Percentiles rank a stretch among this genome's conserved stretches.
These are phyloP conservation scores for Aproaerema taeniolella DNA, from an alignment of 2,888 invertebrate species.

Conservation along the genomic window DNA sequence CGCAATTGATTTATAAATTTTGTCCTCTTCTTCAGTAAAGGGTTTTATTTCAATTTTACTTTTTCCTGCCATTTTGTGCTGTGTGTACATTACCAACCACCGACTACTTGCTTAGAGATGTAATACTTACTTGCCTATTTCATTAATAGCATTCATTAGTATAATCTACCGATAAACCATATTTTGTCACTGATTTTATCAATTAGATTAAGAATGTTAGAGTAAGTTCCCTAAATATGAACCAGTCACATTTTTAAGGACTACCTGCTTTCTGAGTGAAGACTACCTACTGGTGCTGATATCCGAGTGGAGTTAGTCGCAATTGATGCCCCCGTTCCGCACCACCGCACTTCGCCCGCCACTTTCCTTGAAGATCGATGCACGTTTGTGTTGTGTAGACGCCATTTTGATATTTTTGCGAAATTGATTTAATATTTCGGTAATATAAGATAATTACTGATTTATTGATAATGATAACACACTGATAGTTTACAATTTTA, in stretches of 20 bases:
- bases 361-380: not conserved
- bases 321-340: not conserved
- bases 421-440: constrained; percentile 1
- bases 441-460: not conserved
- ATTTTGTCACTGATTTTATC: too few relatives aligned
- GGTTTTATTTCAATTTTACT: too few relatives aligned
- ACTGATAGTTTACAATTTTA: not conserved
- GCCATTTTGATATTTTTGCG: constrained; percentile 3
- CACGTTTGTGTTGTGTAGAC: not conserved
- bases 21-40: too few relatives aligned
- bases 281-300: not conserved
- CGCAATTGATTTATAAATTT: too few relatives aligned
- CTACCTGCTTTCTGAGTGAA: too few relatives aligned
- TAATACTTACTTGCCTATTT: too few relatives aligned
- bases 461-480: not conserved
- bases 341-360: not conserved
- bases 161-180: too few relatives aligned
- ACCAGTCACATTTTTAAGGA: constrained; percentile 6
- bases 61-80: too few relatives aligned
- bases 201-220: too few relatives aligned
- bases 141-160: too few relatives aligned
- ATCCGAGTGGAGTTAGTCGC: not conserved
- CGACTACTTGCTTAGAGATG: too few relatives aligned
- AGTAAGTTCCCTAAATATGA: constrained; percentile 12
- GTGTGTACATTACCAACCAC: too few relatives aligned